Conservation (phyloP, 2,113 vertebrate species). For the Oncorhynchus nerka region DNA sequence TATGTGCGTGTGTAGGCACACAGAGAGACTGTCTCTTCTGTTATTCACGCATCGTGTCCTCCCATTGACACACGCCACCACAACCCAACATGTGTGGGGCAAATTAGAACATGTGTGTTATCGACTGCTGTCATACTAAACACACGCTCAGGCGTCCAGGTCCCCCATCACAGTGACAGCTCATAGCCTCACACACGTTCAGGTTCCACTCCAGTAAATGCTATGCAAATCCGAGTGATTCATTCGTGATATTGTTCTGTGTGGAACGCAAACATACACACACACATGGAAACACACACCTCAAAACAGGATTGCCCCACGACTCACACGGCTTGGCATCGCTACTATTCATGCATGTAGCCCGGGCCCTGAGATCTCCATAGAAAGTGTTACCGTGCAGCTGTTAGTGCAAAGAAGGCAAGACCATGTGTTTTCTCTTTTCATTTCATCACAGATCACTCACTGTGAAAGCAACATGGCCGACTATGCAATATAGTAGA, state of each 20-base stretch:
- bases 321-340: background rate
- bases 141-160: background rate
- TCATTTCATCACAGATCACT: too few relatives aligned
- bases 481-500: too few relatives aligned
- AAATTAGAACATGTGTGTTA: background rate
- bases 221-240: background rate
- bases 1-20: background rate
- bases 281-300: background rate
- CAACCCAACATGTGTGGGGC: background rate
- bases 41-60: background rate
- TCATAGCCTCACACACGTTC: background rate
- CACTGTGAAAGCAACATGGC: too few relatives aligned
- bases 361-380: too few relatives aligned
- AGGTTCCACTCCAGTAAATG: background rate
- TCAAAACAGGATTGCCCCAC: conserved; percentile 11
- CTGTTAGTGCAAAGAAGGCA: too few relatives aligned
- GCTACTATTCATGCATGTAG: background rate
- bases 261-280: too few relatives aligned
- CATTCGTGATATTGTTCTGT: background rate
- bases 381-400: too few relatives aligned
- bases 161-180: background rate
- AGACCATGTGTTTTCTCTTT: too few relatives aligned
- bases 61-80: background rate
- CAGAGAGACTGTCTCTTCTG: background rate
- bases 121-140: background rate